A percentile compares a stretch with the other conserved stretches of the same genome.
phyloP scores from a whole-genome alignment of 2,888 invertebrate genomes.

The Xestobium rufovillosum region DNA sequence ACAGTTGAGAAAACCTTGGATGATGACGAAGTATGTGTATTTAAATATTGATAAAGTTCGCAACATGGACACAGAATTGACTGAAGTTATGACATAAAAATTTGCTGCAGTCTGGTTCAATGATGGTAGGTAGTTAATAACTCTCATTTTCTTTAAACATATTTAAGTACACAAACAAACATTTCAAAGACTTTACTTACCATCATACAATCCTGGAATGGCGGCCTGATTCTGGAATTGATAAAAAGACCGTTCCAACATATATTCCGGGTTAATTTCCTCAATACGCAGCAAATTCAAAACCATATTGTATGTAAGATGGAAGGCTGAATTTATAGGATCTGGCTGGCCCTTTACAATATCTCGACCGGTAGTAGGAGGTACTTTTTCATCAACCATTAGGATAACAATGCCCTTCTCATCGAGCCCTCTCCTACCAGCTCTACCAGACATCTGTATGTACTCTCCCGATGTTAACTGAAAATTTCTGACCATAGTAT shows the following conservation, averaged over 20 bases:
- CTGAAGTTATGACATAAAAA: no score
- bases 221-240: constrained; percentile 98
- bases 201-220: constrained; percentile 82
- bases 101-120: no score
- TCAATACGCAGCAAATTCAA: constrained; percentile 92
- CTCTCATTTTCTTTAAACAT: no score
- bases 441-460: constrained; percentile 99
- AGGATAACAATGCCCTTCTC: constrained; percentile 96
- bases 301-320: constrained; percentile 99
- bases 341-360: constrained; percentile 85
- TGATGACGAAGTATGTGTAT: no score
- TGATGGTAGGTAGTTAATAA: no score
- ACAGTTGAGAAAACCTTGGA: no score
- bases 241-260: constrained; percentile 96
- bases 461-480: constrained; percentile 94
- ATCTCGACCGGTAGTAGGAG: constrained; percentile 63
- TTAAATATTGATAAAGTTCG: no score
- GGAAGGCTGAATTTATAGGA: constrained; percentile 97
- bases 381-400: constrained; percentile 97
- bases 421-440: constrained; percentile 93
- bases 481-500: constrained; percentile 15
- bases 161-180: no score
- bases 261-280: constrained; percentile 98
- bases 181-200: constrained; percentile 47
- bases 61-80: no score